Evolutionary conservation across 2,113 vertebrate species (phyloP).

Genomic region (Brachypodius melanocephalos): DNA sequence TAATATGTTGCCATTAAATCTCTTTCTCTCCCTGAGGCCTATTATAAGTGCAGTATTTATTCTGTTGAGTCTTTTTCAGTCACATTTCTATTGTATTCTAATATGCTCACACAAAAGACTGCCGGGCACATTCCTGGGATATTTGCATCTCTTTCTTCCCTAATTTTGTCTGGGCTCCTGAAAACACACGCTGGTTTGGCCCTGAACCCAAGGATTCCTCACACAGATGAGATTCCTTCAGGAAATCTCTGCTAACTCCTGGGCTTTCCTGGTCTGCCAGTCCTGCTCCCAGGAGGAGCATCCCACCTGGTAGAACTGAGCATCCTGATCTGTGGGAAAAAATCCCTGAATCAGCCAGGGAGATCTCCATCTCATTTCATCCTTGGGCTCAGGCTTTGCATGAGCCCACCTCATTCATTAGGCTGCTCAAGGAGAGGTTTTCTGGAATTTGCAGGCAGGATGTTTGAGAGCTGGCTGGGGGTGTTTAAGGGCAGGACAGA

Average conservation of each 20-base stretch:
- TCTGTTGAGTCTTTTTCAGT: conserved; percentile 61
- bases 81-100: conserved; percentile 61
- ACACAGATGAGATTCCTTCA: not conserved
- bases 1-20: conserved; percentile 71
- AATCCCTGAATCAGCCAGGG: not conserved
- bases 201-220: not conserved
- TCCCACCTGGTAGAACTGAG: not conserved
- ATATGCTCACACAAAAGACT: conserved; percentile 44
- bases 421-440: not conserved
- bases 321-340: not conserved
- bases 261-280: not conserved
- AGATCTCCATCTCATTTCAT: not conserved
- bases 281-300: not conserved
- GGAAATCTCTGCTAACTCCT: not conserved
- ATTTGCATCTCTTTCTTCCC: conserved; percentile 48
- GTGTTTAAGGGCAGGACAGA: not conserved
- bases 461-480: not conserved
- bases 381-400: not conserved
- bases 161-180: conserved; percentile 11
- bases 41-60: conserved; percentile 65
- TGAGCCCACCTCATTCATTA: not conserved
- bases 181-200: not conserved
- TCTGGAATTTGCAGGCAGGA: not conserved
- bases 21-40: conserved; percentile 45
- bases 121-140: not conserved